These are phyloP conservation scores for Heliconius aoede DNA, from an alignment of 2,888 invertebrate species.

Conservation along the genomic window DNA sequence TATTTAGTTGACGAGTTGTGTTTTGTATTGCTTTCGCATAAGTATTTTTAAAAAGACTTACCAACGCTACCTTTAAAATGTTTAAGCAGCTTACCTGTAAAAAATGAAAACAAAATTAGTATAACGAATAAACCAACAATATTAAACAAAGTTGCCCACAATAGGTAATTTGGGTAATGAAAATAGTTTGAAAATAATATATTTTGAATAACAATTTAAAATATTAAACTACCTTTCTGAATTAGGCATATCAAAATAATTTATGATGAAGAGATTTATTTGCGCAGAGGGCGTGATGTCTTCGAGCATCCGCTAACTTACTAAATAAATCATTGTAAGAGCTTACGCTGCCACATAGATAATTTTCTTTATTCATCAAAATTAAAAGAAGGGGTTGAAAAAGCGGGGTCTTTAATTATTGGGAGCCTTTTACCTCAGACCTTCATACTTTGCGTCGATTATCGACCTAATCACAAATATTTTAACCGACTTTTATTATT, in stretches of 20 bases:
- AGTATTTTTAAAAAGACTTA: constrained; percentile 22
- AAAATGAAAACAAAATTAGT: constrained; percentile 30
- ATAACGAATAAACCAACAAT: not conserved
- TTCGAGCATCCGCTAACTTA: constrained; percentile 71
- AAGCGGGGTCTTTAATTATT: constrained; percentile 78
- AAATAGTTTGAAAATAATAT: not conserved
- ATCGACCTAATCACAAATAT: constrained; percentile 48
- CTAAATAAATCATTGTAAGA: constrained; percentile 77
- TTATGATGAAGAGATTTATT: constrained; percentile 69
- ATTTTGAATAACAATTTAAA: not conserved
- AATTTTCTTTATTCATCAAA: constrained; percentile 83
- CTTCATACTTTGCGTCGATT: constrained; percentile 63
- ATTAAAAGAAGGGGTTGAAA: constrained; percentile 82
- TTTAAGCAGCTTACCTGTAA: constrained; percentile 44
- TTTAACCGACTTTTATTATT: not conserved
- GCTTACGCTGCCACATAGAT: constrained; percentile 79
- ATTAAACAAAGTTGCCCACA: not conserved
- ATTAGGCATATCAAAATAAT: constrained; percentile 49
- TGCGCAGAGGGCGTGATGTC: constrained; percentile 63
- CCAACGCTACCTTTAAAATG: not conserved
- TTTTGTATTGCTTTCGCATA: constrained; percentile 47
- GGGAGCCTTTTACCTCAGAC: constrained; percentile 68
- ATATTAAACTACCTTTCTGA: not conserved
- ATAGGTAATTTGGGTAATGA: not conserved
- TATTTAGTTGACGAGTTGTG: constrained; percentile 45